phyloP scores from a whole-genome alignment of 2,797 vertebrate genomes.

The Sebastes nivosus region DNA sequence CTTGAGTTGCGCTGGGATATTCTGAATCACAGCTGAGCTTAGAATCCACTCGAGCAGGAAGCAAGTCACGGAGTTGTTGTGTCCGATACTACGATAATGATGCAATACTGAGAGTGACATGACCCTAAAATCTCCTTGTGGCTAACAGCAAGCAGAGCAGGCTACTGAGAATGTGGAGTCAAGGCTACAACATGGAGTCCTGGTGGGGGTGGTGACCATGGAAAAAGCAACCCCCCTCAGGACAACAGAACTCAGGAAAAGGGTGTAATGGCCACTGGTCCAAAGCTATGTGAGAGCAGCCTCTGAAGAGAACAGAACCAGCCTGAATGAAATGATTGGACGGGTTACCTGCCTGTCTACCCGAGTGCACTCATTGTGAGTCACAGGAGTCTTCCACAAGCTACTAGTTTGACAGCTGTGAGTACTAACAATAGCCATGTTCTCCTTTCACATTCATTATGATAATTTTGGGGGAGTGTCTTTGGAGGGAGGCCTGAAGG shows the following conservation, averaged over 20 bases:
- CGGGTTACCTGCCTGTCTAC: no score
- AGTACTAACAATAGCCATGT: no score
- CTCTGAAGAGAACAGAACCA: not conserved
- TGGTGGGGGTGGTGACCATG: not conserved
- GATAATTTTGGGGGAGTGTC: no score
- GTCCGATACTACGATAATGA: not conserved
- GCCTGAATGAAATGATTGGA: not conserved
- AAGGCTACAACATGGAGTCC: not conserved
- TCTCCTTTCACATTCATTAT: no score
- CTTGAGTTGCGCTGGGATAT: no score
- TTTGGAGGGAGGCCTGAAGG: no score
- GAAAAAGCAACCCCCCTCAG: not conserved
- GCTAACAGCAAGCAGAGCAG: not conserved
- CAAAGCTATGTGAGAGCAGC: not conserved
- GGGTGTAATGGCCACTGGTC: not conserved
- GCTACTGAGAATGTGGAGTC: not conserved
- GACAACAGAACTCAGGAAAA: not conserved
- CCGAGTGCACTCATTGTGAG: no score
- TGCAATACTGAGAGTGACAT: not conserved
- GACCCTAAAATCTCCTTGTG: not conserved
- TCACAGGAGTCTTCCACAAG: no score
- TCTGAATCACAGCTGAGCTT: no score
- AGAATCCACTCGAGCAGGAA: no score
- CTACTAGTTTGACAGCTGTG: no score
- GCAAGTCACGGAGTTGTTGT: no score